Evolutionary conservation across 2,888 invertebrate genomes (phyloP).

Genomic region (Junonia oenone): DNA sequence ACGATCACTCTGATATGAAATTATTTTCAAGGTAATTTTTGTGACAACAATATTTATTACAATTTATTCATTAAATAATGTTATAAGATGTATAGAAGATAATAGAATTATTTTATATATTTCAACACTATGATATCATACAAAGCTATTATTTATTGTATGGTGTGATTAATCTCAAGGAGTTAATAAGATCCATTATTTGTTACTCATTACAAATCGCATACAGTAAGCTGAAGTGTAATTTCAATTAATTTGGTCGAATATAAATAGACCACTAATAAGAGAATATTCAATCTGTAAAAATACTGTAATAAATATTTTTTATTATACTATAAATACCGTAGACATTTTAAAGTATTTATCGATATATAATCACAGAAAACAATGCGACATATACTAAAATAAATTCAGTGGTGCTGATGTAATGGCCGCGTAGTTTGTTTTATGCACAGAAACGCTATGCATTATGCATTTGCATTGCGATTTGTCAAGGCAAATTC

Average conservation of each 20-base stretch:
- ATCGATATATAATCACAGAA: neutral
- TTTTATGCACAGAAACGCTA: conserved; percentile 15
- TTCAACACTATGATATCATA: neutral
- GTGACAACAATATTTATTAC: neutral
- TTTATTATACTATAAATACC: too few relatives aligned
- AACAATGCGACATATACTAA: conserved; percentile 10
- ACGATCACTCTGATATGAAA: neutral
- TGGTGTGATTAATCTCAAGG: neutral
- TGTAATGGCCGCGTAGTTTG: conserved; percentile 14
- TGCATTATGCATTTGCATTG: conserved; percentile 20
- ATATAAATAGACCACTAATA: too few relatives aligned
- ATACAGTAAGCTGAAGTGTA: neutral
- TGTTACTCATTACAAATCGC: neutral
- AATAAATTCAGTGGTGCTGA: conserved; percentile 15
- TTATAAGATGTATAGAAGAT: neutral
- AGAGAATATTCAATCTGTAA: too few relatives aligned
- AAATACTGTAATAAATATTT: too few relatives aligned
- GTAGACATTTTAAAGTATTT: too few relatives aligned
- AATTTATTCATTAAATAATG: neutral
- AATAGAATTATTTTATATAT: neutral
- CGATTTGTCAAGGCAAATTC: conserved; percentile 23
- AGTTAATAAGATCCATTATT: neutral
- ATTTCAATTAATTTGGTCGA: neutral
- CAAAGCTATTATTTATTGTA: neutral
- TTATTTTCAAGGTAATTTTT: neutral